Evolutionary conservation across 2,888 invertebrate genomes (phyloP), one percentile per base, ranked within the genome.

Genomic region (Leucophenga montana): DNA sequence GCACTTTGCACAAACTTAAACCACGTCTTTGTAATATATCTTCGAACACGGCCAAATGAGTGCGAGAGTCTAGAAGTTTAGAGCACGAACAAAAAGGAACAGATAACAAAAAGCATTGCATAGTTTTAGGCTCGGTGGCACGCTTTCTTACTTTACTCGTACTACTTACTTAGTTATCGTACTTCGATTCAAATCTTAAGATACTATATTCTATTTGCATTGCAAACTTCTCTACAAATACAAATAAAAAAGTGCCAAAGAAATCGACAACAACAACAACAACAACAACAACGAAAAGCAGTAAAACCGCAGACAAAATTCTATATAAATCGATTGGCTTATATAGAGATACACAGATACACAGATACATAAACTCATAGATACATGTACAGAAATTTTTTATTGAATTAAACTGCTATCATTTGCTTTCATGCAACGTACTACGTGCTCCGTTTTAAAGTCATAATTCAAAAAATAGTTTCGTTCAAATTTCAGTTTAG

Each of bases 21-120:
- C 76, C 78, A 71, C 69, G 74, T 75, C 74, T 71, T 74, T 77
- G 74, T 62, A 71, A 62, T 74, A 78, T 76, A 75, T 76, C 73
- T 70, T 73, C 57, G 66, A 71, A 71, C 46, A 64, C 62, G 62
- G 44, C 9, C 33, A 44, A 62, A 18, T 46, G 46, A 62, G 20
- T 9, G 20, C n/a, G n/a, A n/a, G n/a, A n/a, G n/a, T n/a, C 9
- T 9, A 22, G 14, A 14, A 18, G 62, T 11, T 18, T 62, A 18
- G 44, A 48, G 6, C 13, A 48, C 48, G 5, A 48, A 6, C 3
- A 4, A 48, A 48, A 13, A 13, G 3, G 6, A 48, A 48, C 6
- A 48, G 59, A 62, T 33, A 61, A 61, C 22, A n/a, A 33, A 33
- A 14, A 61, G 39, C 33, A 56, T 11, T 33, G 59, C 59, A 59